Evolutionary conservation across 2,797 vertebrate species (phyloP).

Genomic region (Sebastolobus altivelis): DNA sequence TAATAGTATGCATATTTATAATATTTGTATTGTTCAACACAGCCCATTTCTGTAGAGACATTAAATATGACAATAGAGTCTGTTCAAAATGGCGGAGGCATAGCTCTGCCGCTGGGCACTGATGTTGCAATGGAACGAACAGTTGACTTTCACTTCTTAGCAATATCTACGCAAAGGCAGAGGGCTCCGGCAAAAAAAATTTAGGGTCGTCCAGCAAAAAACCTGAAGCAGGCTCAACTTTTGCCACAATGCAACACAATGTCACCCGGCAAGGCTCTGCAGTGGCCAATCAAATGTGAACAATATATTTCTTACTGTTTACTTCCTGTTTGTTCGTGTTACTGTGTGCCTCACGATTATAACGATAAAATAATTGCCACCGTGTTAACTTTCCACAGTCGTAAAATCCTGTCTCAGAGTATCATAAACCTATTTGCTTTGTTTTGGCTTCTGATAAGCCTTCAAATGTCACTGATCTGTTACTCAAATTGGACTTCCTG

Average conservation of each 20-base stretch:
- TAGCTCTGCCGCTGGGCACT: too few relatives aligned
- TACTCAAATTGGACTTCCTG: neutral
- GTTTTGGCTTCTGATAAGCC: neutral
- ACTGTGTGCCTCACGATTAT: neutral
- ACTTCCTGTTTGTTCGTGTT: too few relatives aligned
- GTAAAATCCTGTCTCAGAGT: neutral
- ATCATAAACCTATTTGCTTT: neutral
- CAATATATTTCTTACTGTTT: neutral
- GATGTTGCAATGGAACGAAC: too few relatives aligned
- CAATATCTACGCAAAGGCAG: too few relatives aligned
- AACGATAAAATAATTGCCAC: neutral
- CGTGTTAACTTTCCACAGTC: neutral
- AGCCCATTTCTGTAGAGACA: too few relatives aligned
- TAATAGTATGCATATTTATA: too few relatives aligned
- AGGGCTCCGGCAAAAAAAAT: too few relatives aligned
- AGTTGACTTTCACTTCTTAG: too few relatives aligned
- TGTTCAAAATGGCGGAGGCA: too few relatives aligned
- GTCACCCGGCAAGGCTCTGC: neutral
- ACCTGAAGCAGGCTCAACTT: neutral
- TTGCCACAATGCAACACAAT: neutral
- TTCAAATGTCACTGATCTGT: neutral
- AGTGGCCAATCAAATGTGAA: neutral
- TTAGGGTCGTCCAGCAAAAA: neutral
- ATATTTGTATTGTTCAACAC: too few relatives aligned
- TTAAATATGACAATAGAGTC: too few relatives aligned